phyloP scores from a whole-genome alignment of 1,140 invertebrate genomes.

The Lasioglossum baleicum region DNA sequence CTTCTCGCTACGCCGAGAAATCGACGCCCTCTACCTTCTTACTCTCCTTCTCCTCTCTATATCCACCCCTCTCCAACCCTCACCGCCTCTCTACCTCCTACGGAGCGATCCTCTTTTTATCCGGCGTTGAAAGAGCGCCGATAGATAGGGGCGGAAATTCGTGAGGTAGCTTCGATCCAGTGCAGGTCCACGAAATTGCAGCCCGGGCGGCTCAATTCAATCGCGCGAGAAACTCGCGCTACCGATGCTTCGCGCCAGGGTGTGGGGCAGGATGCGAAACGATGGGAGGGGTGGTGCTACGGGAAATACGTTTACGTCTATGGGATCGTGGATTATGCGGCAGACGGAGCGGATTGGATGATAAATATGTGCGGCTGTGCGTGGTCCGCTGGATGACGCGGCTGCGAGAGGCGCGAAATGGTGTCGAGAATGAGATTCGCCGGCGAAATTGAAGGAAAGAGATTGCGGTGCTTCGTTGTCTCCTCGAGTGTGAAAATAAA shows the following conservation, averaged over 20 bases:
- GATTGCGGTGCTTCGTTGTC: too few relatives aligned
- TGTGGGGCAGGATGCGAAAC: background rate
- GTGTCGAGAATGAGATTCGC: too few relatives aligned
- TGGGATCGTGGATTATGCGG: constrained; percentile 55
- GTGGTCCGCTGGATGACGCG: constrained; percentile 6
- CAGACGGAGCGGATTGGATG: constrained; percentile 55
- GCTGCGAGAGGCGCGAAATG: too few relatives aligned
- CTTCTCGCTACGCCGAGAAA: constrained; percentile 26
- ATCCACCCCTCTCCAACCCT: constrained; percentile 6
- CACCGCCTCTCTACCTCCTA: background rate
- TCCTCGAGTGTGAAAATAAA: too few relatives aligned
- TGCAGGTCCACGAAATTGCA: constrained; percentile 48
- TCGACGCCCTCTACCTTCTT: constrained; percentile 22
- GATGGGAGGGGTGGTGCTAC: background rate
- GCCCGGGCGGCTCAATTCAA: constrained; percentile 49
- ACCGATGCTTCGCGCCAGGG: constrained; percentile 3
- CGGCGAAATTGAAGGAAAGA: too few relatives aligned
- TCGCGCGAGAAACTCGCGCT: constrained; percentile 39
- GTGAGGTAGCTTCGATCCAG: constrained; percentile 36
- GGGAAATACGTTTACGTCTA: constrained; percentile 33
- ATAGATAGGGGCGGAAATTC: constrained; percentile 41
- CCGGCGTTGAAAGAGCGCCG: constrained; percentile 36
- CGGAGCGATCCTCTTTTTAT: constrained; percentile 24
- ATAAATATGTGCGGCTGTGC: constrained; percentile 50
- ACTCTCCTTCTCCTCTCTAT: background rate